Evolutionary conservation across 2,113 vertebrate genomes (phyloP).

Genomic region (Pleuronectes platessa): DNA sequence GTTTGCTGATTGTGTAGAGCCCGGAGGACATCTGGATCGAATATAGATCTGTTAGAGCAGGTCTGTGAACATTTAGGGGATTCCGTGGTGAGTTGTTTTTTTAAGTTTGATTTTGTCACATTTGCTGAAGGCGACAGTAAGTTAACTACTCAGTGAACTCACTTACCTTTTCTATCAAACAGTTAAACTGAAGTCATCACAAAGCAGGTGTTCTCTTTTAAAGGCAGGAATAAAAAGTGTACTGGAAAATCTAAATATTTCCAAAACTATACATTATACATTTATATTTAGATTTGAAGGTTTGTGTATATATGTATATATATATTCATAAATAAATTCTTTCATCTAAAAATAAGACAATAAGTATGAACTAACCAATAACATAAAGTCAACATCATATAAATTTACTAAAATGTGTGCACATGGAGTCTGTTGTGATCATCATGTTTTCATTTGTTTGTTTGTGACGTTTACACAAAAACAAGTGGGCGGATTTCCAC

Average conservation of each 20-base stretch:
- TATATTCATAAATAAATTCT: too few species aligned
- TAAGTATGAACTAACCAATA: background rate
- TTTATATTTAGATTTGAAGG: background rate
- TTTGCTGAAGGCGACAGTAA: background rate
- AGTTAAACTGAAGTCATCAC: background rate
- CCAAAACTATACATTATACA: background rate
- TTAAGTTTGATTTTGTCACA: background rate
- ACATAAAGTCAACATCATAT: background rate
- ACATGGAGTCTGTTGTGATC: too few species aligned
- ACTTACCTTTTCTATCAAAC: background rate
- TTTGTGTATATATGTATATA: too few species aligned
- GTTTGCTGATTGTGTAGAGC: background rate
- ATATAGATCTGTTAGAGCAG: background rate
- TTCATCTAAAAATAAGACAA: background rate
- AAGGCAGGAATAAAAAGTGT: too few species aligned
- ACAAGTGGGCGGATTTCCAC: too few species aligned
- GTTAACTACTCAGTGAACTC: background rate
- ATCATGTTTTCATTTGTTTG: too few species aligned
- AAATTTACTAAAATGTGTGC: background rate
- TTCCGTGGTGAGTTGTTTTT: background rate
- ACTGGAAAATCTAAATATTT: too few species aligned
- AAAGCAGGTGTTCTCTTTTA: background rate
- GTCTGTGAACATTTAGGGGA: background rate
- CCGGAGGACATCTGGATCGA: constrained; percentile 31
- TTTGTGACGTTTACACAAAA: background rate